Evolutionary conservation across 2,888 invertebrate species (phyloP).

Genomic region (Linyphia triangularis): DNA sequence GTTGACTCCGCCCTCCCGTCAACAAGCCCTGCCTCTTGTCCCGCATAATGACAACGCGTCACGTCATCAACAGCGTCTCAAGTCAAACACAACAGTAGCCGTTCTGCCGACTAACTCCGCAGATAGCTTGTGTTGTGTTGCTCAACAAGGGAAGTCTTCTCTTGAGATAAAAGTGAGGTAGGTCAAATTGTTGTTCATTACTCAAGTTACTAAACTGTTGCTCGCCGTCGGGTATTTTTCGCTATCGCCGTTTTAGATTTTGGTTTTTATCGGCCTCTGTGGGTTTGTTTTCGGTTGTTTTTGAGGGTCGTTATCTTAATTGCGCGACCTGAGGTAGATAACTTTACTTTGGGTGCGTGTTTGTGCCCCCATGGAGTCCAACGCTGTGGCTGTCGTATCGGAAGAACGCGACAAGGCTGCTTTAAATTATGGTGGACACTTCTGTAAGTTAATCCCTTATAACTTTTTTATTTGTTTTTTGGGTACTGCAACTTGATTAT

Average conservation of each 20-base stretch:
- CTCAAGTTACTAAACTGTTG: conserved; percentile 63
- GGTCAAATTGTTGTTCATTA: conserved; percentile 47
- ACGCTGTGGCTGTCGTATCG: too few relatives aligned
- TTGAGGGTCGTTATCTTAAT: conserved; percentile 39
- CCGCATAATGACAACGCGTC: conserved; percentile 47
- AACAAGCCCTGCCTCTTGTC: conserved; percentile 56
- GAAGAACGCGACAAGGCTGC: too few relatives aligned
- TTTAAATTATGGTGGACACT: not conserved
- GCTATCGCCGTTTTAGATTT: conserved; percentile 14
- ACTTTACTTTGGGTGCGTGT: conserved; percentile 6
- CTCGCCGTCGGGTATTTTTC: conserved; percentile 45
- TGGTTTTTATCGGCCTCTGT: not conserved
- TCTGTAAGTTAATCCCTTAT: not conserved
- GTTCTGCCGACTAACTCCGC: conserved; percentile 18
- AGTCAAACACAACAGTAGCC: conserved; percentile 41
- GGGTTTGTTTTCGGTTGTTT: not conserved
- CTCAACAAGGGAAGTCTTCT: not conserved
- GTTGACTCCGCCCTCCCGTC: conserved; percentile 36
- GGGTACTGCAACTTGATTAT: too few relatives aligned
- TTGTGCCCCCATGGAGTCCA: not conserved
- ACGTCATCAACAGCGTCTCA: conserved; percentile 16
- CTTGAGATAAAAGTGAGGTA: conserved; percentile 38
- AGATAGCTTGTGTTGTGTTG: conserved; percentile 30
- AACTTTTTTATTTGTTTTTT: not conserved
- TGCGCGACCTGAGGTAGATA: conserved; percentile 5